Evolutionary conservation across 2,888 invertebrate genomes (phyloP), one percentile per base, ranked within the genome.

Genomic region (Dynastes hyllus): DNA sequence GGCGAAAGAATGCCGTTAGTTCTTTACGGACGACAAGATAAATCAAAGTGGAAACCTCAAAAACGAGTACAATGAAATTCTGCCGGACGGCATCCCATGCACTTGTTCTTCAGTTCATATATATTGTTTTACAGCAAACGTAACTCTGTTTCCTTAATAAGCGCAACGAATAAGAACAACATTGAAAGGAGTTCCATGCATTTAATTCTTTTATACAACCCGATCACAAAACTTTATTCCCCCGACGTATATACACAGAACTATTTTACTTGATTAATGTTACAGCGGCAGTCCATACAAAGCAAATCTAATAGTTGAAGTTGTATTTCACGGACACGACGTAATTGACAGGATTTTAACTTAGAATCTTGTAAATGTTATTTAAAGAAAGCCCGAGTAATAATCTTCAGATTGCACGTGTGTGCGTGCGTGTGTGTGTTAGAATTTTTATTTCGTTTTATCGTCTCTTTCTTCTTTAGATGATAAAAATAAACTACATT

Each of bases 271-370:
- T 78, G 78, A 70, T 78, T 71, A 78, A 78, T 78, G 78, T 78
- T 78, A 78, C 71, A 61, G 78, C 78, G 78, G 78, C 78, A 78
- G 73, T 50, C 78, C 78, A 71, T 78, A 78, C 78, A 78, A 78
- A 78, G 78, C 78, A 78, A 71, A 78, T 78, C 71, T 78, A 78
- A 71, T 78, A 73, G 78, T 53, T 51, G 71, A 73, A 73, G 78
- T 73, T 78, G 78, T 78, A 78, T 78, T 78, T 78, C 55, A 78
- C 71, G 65, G 71, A 78, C 78, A 63, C 66, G 65, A 70, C 58
- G 78, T 78, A 78, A 78, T 78, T 78, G 78, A 78, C 78, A 78
- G 78, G 78, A 78, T 78, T 78, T 78, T 78, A 78, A 78, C 78
- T 78, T 78, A 71, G 71, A 70, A 70, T 51, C 78, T 78, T 78